phyloP scores from a whole-genome alignment of 2,888 invertebrate genomes.

The Polymixis flavicincta region DNA sequence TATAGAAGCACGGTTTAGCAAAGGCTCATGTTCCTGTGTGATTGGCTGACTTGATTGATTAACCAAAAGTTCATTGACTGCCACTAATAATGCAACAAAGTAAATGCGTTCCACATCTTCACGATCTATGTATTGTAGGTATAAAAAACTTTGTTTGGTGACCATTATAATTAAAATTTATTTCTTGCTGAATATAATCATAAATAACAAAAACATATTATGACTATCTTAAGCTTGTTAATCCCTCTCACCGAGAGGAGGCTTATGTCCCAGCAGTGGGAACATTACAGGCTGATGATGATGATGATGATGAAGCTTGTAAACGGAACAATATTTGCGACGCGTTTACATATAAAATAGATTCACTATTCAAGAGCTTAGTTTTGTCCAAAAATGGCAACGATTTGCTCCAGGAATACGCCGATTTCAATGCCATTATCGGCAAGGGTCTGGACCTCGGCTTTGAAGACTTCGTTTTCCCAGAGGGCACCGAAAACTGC shows the following conservation, averaged over 20 bases:
- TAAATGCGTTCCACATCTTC: not conserved
- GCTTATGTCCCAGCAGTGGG: too few species aligned
- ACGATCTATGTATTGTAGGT: slow-evolving; percentile 10
- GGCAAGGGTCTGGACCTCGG: slow-evolving; percentile 73
- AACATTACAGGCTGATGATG: too few species aligned
- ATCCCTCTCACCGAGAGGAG: too few species aligned
- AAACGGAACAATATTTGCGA: not conserved
- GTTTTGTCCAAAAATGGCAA: slow-evolving; percentile 80
- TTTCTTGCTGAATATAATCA: slow-evolving; percentile 18
- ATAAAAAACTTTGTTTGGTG: slow-evolving; percentile 17
- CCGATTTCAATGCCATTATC: slow-evolving; percentile 78
- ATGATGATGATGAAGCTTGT: too few species aligned
- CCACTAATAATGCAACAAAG: not conserved
- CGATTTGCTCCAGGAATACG: slow-evolving; percentile 71
- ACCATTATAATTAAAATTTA: slow-evolving; percentile 23
- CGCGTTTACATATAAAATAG: not conserved
- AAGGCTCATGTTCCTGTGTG: not conserved
- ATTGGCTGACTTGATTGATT: not conserved
- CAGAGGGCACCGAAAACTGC: slow-evolving; percentile 74
- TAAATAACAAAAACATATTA: not conserved
- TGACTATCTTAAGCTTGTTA: not conserved
- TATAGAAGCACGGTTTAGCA: not conserved
- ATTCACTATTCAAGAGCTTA: slow-evolving; percentile 45
- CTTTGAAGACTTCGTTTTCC: slow-evolving; percentile 76
- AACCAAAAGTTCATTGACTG: not conserved